A percentile compares a stretch with the other conserved stretches of the same genome.
Evolutionary conservation across 2,113 vertebrate genomes (phyloP).

Genomic region (Scartelaos histophorus): DNA sequence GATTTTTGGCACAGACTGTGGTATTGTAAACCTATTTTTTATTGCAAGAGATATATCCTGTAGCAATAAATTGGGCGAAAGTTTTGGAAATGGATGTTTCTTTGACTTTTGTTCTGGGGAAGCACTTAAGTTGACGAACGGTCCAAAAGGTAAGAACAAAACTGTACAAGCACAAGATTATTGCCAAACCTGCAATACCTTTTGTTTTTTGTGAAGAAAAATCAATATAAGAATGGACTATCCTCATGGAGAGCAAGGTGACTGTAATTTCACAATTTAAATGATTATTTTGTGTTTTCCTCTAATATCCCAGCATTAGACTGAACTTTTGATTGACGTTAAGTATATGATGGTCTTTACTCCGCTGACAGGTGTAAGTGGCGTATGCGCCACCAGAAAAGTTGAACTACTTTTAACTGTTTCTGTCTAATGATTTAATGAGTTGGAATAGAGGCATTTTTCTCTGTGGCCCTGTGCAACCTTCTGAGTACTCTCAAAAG

Average conservation of each 20-base stretch:
- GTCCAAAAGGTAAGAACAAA: neutral
- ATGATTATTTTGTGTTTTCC: no score
- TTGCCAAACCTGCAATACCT: neutral
- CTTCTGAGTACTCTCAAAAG: neutral
- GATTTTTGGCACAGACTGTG: neutral
- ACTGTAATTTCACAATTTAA: no score
- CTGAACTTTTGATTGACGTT: no score
- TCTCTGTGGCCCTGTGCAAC: neutral
- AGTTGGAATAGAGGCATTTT: neutral
- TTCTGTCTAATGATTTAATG: neutral
- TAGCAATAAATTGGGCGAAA: constrained; percentile 16
- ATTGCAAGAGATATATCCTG: neutral
- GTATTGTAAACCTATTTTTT: constrained; percentile 5
- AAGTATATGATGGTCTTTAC: no score
- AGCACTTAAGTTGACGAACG: constrained; percentile 8
- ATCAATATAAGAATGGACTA: neutral
- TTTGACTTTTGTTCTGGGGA: constrained; percentile 9
- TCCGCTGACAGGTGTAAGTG: neutral
- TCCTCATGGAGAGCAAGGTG: neutral
- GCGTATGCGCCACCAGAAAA: neutral
- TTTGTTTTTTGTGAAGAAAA: neutral
- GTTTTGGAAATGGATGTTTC: constrained; percentile 29
- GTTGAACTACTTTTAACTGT: neutral
- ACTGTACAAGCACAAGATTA: neutral
- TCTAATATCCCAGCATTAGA: no score